Base-by-base conservation (phyloP, 2,113 vertebrate species). In the Tetraodon nigroviridis region DNA sequence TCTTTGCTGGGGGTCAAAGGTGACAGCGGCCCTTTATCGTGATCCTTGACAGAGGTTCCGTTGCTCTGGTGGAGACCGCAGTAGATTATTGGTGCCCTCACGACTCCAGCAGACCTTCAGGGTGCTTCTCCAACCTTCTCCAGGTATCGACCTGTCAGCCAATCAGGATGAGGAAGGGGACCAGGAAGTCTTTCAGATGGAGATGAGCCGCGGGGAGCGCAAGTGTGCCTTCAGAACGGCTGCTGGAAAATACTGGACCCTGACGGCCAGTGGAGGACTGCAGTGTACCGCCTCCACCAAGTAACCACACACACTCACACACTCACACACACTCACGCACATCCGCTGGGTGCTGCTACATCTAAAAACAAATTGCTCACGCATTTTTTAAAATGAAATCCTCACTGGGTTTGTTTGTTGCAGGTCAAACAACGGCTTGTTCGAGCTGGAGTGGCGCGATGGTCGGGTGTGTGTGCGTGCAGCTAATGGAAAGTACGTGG, bases 141-240 rank as follows among this genome's bases (percentile, higher is more conserved):
- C 55, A 98, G 95, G 95, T 37, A 95, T 98, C 82, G 97, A 98
- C 80, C 90, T 99, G 55, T 98, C 97, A 0, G 96, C 97, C 79
- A 98, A 98, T 88, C 97, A 98, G 86, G 93, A 96, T 0, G 95
- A 98, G 51, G 96, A 97, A 67, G 92, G 93, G 0, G 96, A 99
- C 85, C 95, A 96, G 78, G 97, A 99, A 87, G 96, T 96, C 52
- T 99, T 96, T 87, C 97, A 99, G 79, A 66, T 99, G 85, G 97
- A 99, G 90, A 95, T 98, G 51, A 94, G 93, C 77, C 92, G 90
- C 1, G 95, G 94, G 63, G 95, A 95, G 75, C 93, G 91, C 75
- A 97, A 95, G 87, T 97, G 94, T 65, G 92, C 95, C 60, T 97
- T 99, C 88, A 90, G 92, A 42, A 95, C 95, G 40, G 92, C 93